These are phyloP conservation scores for Hystrix brachyura DNA, from an alignment of 2,113 vertebrate genomes.

Conservation along the genomic window DNA sequence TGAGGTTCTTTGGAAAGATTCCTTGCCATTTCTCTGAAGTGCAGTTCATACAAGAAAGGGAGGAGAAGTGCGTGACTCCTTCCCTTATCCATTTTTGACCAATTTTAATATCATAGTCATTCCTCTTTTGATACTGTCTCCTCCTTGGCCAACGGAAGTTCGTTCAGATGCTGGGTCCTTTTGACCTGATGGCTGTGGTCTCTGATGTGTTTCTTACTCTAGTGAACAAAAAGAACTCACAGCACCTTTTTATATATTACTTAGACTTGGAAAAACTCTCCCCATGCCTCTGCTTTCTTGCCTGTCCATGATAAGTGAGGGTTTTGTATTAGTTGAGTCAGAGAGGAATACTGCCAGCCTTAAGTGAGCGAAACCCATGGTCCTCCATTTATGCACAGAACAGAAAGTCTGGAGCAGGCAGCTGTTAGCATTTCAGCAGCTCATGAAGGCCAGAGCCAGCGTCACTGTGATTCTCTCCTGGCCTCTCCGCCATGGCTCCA, in stretches of 20 bases:
- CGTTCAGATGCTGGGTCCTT: not conserved
- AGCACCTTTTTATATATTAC: not conserved
- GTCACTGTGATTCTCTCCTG: not conserved
- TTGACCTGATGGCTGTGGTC: not conserved
- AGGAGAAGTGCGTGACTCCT: not conserved
- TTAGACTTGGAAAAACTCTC: not conserved
- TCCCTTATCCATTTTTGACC: not conserved
- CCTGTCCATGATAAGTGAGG: not conserved
- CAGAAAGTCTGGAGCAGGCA: constrained; percentile 52
- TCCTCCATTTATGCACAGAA: not conserved
- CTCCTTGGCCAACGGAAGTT: not conserved
- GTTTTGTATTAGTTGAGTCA: not conserved
- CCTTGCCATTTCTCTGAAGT: not conserved
- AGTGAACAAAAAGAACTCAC: not conserved
- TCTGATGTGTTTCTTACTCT: not conserved
- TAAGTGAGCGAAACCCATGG: not conserved
- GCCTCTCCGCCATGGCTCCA: constrained; percentile 27
- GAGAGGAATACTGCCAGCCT: not conserved
- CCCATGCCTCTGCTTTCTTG: no score
- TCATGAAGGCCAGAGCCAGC: constrained; percentile 6
- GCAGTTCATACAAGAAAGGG: not conserved
- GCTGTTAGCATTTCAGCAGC: constrained; percentile 59
- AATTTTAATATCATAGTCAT: not conserved
- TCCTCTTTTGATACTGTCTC: not conserved
- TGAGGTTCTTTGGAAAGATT: not conserved